phyloP scores from a whole-genome alignment of 2,113 vertebrate genomes.

The Ophiodon elongatus region DNA sequence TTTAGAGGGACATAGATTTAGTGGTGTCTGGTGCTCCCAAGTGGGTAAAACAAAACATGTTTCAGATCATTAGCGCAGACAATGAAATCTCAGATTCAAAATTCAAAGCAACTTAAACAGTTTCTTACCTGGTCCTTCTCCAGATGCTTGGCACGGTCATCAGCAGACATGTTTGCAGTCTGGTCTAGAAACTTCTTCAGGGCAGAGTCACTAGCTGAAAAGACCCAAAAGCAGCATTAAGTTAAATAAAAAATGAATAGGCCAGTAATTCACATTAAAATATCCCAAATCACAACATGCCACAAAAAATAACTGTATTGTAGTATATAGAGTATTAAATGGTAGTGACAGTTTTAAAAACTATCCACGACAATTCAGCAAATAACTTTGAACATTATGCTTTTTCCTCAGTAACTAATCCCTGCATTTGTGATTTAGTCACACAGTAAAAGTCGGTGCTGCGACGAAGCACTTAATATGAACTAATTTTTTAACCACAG shows the following conservation, averaged over 20 bases:
- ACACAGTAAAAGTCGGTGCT: background rate
- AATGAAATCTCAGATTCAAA: background rate
- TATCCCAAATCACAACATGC: background rate
- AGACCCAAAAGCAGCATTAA: background rate
- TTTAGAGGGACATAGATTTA: background rate
- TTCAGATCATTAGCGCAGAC: background rate
- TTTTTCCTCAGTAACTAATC: background rate
- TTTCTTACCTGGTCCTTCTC: constrained; percentile 90
- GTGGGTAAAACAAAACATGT: constrained; percentile 31
- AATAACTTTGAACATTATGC: too few species aligned
- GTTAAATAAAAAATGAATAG: background rate
- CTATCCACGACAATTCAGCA: background rate
- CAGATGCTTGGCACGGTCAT: constrained; percentile 92
- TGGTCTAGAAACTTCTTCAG: constrained; percentile 94
- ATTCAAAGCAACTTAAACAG: background rate
- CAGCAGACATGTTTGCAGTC: constrained; percentile 89
- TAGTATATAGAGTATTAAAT: background rate
- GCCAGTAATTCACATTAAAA: background rate
- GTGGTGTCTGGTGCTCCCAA: constrained; percentile 47
- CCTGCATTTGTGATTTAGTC: background rate
- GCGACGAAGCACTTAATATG: background rate
- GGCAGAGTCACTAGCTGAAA: constrained; percentile 87
- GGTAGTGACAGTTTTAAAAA: background rate
- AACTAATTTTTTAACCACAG: background rate
- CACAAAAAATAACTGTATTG: too few species aligned